Evolutionary conservation across 2,888 invertebrate genomes (phyloP).

Genomic region (Osedax fenrisi): DNA sequence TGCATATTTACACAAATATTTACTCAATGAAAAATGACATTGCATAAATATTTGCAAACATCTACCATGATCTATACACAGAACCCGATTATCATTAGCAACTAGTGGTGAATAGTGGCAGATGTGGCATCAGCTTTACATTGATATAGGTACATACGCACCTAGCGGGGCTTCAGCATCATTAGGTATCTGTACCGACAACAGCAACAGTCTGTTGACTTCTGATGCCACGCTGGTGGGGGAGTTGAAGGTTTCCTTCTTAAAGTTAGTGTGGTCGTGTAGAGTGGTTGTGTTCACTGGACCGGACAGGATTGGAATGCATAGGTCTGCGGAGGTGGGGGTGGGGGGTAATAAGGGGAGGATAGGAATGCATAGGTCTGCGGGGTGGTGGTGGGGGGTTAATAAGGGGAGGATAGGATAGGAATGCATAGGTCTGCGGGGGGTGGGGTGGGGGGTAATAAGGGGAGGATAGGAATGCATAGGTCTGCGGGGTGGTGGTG

Average conservation of each 20-base stretch:
- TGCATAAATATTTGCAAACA: neutral
- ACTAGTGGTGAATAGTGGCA: neutral
- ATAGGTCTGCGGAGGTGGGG: neutral
- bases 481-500: too few relatives aligned
- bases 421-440: too few relatives aligned
- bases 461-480: too few relatives aligned
- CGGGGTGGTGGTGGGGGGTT: too few relatives aligned
- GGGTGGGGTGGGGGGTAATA: too few relatives aligned
- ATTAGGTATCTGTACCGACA: neutral
- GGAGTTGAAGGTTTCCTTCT: neutral
- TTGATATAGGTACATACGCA: neutral
- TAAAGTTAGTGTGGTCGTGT: neutral
- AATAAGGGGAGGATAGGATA: too few relatives aligned
- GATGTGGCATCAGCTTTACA: neutral
- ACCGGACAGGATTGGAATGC: neutral
- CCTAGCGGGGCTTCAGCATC: neutral
- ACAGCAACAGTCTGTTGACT: neutral
- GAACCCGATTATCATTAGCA: neutral
- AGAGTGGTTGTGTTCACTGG: neutral
- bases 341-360: too few relatives aligned
- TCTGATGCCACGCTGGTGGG: neutral
- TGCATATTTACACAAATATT: too few relatives aligned
- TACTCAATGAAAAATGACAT: neutral
- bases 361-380: too few relatives aligned
- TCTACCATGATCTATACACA: neutral